Base-by-base conservation (phyloP, 2,888 invertebrate species). In the Drosophila mercatorum region DNA sequence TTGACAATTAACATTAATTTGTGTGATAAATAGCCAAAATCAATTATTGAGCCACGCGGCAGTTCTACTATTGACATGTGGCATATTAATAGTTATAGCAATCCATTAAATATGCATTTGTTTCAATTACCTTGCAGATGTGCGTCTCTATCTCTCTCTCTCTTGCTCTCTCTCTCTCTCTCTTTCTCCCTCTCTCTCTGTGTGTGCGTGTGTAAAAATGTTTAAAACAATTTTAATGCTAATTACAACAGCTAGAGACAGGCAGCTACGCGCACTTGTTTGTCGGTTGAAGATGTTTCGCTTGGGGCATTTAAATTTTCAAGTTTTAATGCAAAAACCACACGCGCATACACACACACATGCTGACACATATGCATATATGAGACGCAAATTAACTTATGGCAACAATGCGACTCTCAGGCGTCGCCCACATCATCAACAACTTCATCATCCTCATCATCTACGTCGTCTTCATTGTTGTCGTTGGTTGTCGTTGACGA, bases 381-480 rank as follows among this genome's bases (percentile, higher is more conserved):
- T 83, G 80, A 87, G 82, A 81, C 69, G 74, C 74, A 86, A 86
- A 86, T 86, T 86, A 89, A 87, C 89, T 86, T 86, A 86, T 82
- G 80, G 81, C 78, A 86, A 89, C 89, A 81, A 81, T 78, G 78
- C 69, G 68, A 56, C 47, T 73, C 61, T 69, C 58, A 68, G 72
- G 74, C 75, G 41, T 69, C 65, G 78, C 68, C 68, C 59, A 68
- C 81, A 63, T 82, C 76, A 44, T 71, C 72, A 68, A 51, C 56
- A 52, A 34, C 80, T 44, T 58, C 81, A 51, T 52, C 75, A 47
- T 53, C 26, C 46, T 62, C 72, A 53, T 51, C 63, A 41, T 56
- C 64, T 31, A 60, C 73, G 49, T 57, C 74, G 65, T 68, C 81
- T 68, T 81, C 75, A 82, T 82, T 88, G 88, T 88, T 88, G 78